Conservation (phyloP, 2,113 vertebrate species). For the Leucoraja erinaceus region DNA sequence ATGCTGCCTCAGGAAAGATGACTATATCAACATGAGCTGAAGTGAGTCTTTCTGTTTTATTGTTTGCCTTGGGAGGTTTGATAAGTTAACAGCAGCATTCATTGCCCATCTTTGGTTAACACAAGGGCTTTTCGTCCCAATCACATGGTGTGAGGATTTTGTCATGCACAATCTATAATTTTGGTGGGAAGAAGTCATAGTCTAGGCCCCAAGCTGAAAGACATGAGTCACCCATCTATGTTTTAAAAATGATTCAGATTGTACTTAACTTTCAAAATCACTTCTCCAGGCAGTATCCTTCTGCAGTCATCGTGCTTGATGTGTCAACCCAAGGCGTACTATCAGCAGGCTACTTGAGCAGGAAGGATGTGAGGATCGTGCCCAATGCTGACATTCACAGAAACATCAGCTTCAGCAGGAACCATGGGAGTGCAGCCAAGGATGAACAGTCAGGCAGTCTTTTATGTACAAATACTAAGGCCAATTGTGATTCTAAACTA, state of each 20-base stretch:
- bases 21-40: not conserved
- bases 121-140: not conserved
- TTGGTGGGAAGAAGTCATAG: not conserved
- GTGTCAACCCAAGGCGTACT: not conserved
- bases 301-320: not conserved
- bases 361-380: not conserved
- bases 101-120: not conserved
- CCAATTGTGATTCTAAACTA: not conserved
- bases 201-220: not conserved
- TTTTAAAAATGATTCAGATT: not conserved
- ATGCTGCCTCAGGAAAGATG: not conserved
- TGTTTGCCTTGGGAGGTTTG: not conserved
- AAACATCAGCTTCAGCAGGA: not conserved
- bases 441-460: not conserved
- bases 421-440: not conserved
- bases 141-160: not conserved
- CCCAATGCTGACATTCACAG: not conserved
- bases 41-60: not conserved
- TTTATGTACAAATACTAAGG: not conserved
- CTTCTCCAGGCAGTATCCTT: not conserved
- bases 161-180: not conserved
- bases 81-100: not conserved
- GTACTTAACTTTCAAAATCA: not conserved
- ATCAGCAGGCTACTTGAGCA: not conserved
- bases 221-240: not conserved